These are phyloP conservation scores for Euphonia xanthogaster DNA, from an alignment of 2,797 vertebrate species.

Conservation along the genomic window DNA sequence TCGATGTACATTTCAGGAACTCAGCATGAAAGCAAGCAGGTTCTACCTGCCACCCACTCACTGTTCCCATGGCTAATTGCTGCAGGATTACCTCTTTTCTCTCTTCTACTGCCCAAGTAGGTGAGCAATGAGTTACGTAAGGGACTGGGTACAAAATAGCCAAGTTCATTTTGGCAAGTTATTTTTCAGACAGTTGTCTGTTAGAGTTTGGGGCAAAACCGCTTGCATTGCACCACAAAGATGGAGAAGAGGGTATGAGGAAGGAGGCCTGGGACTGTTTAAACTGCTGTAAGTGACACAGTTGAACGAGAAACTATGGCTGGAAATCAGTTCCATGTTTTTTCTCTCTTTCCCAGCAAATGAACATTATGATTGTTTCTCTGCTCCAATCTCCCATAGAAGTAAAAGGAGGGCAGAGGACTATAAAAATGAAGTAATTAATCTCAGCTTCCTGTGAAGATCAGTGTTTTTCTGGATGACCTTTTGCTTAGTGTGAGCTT, in stretches of 20 bases:
- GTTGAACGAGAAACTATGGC: background rate
- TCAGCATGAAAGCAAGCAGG: background rate
- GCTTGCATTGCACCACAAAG: background rate
- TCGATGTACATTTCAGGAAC: background rate
- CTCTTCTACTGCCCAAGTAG: background rate
- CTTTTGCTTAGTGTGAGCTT: background rate
- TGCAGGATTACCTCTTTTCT: background rate
- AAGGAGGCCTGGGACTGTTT: background rate
- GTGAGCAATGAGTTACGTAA: background rate
- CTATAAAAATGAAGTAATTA: background rate
- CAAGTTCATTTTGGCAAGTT: background rate
- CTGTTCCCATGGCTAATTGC: background rate
- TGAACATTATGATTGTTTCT: background rate
- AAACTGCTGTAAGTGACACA: background rate
- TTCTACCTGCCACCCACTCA: background rate
- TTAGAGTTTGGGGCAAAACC: background rate
- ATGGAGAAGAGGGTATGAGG: background rate
- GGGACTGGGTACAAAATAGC: background rate
- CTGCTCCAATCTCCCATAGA: background rate
- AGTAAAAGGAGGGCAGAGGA: background rate
- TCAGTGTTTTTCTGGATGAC: background rate
- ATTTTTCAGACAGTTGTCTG: background rate
- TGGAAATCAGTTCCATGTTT: background rate
- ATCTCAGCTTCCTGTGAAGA: background rate
- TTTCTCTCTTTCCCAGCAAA: background rate